These are phyloP conservation scores for Uromys caudimaculatus DNA, from an alignment of 2,797 vertebrate species.

Conservation along the genomic window DNA sequence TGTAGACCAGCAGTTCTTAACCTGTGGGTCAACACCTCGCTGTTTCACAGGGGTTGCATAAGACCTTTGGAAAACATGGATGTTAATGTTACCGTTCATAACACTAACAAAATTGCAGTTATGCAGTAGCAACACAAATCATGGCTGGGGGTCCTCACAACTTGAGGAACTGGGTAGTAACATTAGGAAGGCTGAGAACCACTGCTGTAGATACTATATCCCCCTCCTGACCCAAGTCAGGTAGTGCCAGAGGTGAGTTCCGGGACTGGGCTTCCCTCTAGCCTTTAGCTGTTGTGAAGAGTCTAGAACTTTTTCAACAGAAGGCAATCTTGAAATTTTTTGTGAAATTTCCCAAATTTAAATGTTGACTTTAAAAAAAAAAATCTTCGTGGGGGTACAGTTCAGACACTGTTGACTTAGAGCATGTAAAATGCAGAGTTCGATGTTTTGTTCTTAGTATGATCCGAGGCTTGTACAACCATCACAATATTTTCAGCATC, in stretches of 20 bases:
- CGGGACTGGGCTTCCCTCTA: neutral
- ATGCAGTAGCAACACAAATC: neutral
- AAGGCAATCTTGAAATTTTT: conserved; percentile 6
- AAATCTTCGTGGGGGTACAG: neutral
- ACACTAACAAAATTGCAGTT: neutral
- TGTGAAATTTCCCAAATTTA: conserved; percentile 45
- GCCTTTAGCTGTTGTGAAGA: neutral
- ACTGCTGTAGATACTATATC: neutral
- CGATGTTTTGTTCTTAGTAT: neutral
- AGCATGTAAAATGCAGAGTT: neutral
- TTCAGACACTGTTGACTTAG: neutral
- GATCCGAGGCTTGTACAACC: neutral
- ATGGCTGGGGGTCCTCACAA: neutral
- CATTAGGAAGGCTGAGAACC: neutral
- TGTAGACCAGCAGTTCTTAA: neutral
- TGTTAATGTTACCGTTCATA: neutral
- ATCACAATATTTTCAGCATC: neutral
- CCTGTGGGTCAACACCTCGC: neutral
- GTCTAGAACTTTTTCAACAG: conserved; percentile 15
- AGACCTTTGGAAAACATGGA: neutral
- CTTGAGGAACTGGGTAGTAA: neutral
- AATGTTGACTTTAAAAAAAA: neutral
- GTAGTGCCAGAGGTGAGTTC: neutral
- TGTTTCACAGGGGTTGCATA: neutral
- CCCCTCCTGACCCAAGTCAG: neutral